Conservation (phyloP, 1,140 invertebrate genomes). For the Schlechtendalia chinensis region DNA sequence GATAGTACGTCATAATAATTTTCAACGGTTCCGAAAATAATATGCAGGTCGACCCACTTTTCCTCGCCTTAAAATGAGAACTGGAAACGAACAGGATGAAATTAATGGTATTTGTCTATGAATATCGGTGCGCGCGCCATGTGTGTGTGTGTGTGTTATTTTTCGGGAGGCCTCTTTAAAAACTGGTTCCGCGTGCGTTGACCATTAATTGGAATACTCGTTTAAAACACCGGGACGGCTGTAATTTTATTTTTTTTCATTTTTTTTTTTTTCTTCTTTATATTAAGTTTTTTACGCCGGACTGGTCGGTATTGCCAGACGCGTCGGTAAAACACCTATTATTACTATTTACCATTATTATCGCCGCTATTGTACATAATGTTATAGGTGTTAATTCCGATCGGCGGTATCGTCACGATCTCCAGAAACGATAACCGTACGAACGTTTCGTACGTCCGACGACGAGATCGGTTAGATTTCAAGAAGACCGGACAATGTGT, state of each 20-base stretch:
- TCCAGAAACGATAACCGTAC: neutral
- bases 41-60: slow-evolving; percentile 24
- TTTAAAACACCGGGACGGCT: slow-evolving; percentile 8
- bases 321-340: too few relatives aligned
- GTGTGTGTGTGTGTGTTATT: too few relatives aligned
- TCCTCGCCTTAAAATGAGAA: slow-evolving; percentile 10
- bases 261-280: neutral
- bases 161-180: slow-evolving; percentile 49
- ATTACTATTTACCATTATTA: neutral
- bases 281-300: neutral
- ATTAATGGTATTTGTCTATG: slow-evolving; percentile 45
- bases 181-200: slow-evolving; percentile 40
- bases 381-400: too few relatives aligned
- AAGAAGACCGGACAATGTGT: neutral
- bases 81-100: slow-evolving; percentile 40
- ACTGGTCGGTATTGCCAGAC: too few relatives aligned
- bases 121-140: slow-evolving; percentile 23
- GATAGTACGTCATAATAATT: slow-evolving; percentile 34
- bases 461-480: neutral
- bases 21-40: neutral
- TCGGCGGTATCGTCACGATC: too few relatives aligned
- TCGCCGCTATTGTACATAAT: too few relatives aligned
- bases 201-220: slow-evolving; percentile 47
- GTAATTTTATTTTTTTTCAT: neutral
- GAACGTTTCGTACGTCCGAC: neutral